Base-by-base conservation (phyloP, 2,113 vertebrate species). In the Myanophis thanlyinensis region DNA sequence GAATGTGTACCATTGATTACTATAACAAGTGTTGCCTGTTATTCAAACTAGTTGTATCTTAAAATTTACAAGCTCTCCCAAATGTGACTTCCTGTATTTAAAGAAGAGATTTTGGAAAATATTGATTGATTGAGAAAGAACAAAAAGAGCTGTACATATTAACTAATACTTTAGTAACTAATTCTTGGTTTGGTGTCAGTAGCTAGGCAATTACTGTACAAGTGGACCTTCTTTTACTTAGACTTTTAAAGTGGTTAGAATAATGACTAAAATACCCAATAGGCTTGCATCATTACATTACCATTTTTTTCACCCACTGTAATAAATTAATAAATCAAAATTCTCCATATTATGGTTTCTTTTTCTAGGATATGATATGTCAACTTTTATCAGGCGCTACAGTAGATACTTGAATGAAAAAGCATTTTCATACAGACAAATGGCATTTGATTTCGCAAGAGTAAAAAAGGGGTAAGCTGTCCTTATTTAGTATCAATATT, bases 381-480 rank as follows among this genome's bases (percentile, higher is more conserved):
- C 99, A 80, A 99, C 98, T 53, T 99, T 99, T 96, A 99, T 99
- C 98, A 98, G 99, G 97, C 98, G 99, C 93, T 99, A 99, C 88
- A 99, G 98, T 94, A 98, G 99, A 96, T 99, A 99, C 94, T 97
- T 99, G 97, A 99, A 99, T 93, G 99, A 99, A 97, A 99, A 99
- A 97, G 99, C 99, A 3, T 99, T 99, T 92, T 98, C 99, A 88
- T 99, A 99, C 97, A 98, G 99, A 92, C 99, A 99, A 95, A 99
- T 99, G 99, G 99, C 99, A 95, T 99, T 99, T 97, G 99, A 99
- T 96, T 99, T 99, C 97, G 99, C 98, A 96, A 98, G 99, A 98
- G 99, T 99, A 96, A 99, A 99, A 96, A 99, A 99, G 94, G 99
- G 99, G 99, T 99, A 98, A 85, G 98, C 94, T 87, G 8, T 92